Conservation (phyloP, 64 coral and sea anemone species). For the Anthopleura sola region DNA sequence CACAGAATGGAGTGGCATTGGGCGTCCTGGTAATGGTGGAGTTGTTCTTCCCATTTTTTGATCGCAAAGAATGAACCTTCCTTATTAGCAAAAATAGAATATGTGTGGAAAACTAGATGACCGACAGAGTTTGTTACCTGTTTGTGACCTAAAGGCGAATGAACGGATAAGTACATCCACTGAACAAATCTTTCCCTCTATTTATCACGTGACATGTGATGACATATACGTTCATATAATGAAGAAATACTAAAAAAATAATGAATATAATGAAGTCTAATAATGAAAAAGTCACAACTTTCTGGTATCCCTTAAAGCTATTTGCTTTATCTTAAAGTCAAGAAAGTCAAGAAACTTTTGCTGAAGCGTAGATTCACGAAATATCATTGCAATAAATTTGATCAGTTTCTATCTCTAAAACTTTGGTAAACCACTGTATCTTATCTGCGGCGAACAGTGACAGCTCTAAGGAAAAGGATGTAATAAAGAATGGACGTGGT, state of each 20-base stretch:
- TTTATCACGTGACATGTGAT: conserved; percentile 6
- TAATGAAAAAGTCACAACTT: conserved; percentile 2
- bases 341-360: background rate
- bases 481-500: background rate
- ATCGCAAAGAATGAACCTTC: background rate
- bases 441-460: conserved; percentile 3
- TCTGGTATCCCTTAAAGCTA: background rate
- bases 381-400: conserved; percentile 1
- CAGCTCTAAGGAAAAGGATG: background rate
- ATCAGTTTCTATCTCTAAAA: background rate
- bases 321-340: background rate
- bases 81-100: background rate
- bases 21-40: background rate
- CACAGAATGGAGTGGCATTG: conserved; percentile 12
- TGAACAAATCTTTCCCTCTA: background rate
- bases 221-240: background rate
- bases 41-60: conserved; percentile 20
- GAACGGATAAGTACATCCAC: conserved; percentile 14
- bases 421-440: background rate
- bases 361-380: background rate
- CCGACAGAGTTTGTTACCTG: background rate
- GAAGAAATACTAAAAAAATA: background rate
- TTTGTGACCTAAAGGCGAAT: conserved; percentile 11
- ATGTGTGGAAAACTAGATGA: background rate
- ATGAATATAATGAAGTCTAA: background rate